Evolutionary conservation across 2,888 invertebrate species (phyloP), one percentile per base, ranked within the genome.

Genomic region (Punctoribates punctum): DNA sequence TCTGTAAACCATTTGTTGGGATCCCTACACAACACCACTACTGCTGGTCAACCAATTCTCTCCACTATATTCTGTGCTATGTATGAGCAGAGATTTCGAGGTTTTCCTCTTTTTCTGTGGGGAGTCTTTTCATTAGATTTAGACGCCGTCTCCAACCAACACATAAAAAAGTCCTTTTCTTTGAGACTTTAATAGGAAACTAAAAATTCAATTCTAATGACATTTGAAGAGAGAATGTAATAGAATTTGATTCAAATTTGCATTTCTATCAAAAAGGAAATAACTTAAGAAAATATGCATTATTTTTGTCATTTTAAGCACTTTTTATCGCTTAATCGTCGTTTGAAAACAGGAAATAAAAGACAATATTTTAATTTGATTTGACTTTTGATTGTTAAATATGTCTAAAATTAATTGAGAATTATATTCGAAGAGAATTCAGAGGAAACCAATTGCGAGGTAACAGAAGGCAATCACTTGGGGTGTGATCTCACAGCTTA

Each of bases 401-500:
- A 8, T 34, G 3, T 34, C 8, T 34, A 8, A 15, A 6, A 60
- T 15, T 60, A 15, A 60, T 29, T 29, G 17, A 60, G 29, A 13
- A 20, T 38, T 38, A 67, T 38, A 67, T 67, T 38, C 11, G 9
- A 38, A 38, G 23, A n/a, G 65, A 4, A 38, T 67, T 67, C 65
- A 38, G 4, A 38, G 20, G 65, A 67, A 38, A 3, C 38, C 9
- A 62, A 67, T 34, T 38, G 65, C 46, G 72, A 38, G 72, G 29
- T 11, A 72, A 42, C 46, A 20, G 42, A 17, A 72, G 72, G 72
- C 72, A 46, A 60, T 72, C 25, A 72, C 17, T 46, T 72, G 72
- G 72, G 72, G 72, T 72, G 72, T 72, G 72, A 72, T 72, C 72
- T 46, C 25, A 72, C 17, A 72, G 23, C 38, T 46, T 72, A 72